phyloP scores from a whole-genome alignment of 2,797 vertebrate genomes.

The Limosa lapponica region DNA sequence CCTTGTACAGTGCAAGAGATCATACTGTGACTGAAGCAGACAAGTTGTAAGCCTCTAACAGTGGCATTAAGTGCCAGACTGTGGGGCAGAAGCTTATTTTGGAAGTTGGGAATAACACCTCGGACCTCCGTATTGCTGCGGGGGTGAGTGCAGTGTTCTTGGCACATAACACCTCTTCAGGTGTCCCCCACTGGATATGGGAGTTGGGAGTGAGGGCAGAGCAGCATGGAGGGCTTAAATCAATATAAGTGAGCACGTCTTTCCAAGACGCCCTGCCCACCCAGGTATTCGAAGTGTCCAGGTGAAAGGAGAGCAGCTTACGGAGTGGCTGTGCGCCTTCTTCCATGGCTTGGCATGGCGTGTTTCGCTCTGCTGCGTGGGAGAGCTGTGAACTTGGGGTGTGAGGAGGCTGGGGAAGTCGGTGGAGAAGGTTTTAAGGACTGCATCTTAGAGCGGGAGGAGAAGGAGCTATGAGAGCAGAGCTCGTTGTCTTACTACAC shows the following conservation, averaged over 20 bases:
- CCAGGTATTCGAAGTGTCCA: background rate
- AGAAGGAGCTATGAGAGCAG: background rate
- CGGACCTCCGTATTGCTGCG: accelerated
- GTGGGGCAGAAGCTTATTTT: background rate
- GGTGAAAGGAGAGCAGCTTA: background rate
- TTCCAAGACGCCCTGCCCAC: background rate
- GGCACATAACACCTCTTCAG: accelerated
- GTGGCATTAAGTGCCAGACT: background rate
- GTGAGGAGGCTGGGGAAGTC: background rate
- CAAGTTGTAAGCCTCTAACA: background rate
- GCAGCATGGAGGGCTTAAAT: background rate
- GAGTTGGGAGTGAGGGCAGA: background rate
- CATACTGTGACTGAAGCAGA: background rate
- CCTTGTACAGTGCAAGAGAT: background rate
- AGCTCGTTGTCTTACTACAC: background rate
- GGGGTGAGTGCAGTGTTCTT: accelerated
- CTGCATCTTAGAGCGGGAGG: accelerated
- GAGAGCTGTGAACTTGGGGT: background rate
- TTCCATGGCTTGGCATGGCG: accelerated
- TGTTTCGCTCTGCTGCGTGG: background rate
- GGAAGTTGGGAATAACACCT: background rate
- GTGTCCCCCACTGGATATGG: background rate
- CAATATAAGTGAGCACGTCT: background rate
- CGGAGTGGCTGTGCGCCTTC: background rate
- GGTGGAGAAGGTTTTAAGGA: background rate